Conservation (phyloP, 2,888 invertebrate genomes). For the Eilema sororculum region DNA sequence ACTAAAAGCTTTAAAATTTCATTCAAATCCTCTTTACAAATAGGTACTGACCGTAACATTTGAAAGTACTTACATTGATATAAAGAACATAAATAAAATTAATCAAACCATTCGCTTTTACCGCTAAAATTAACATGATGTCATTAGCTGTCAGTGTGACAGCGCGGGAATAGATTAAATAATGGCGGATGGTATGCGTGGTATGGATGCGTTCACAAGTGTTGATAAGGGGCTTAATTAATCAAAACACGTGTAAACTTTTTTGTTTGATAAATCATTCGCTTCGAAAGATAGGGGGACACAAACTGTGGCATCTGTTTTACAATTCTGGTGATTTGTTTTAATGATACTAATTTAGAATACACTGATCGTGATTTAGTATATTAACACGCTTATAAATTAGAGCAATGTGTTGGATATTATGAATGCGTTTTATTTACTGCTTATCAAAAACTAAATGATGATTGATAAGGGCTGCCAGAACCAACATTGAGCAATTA, state of each 20-base stretch:
- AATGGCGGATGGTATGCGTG: slow-evolving; percentile 45
- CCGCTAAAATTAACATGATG: slow-evolving; percentile 24
- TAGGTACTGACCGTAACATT: background rate
- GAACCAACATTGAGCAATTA: background rate
- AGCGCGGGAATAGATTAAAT: slow-evolving; percentile 72
- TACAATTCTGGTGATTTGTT: slow-evolving; percentile 74
- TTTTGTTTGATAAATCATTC: slow-evolving; percentile 74
- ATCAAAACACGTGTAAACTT: slow-evolving; percentile 82
- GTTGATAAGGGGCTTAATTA: slow-evolving; percentile 78
- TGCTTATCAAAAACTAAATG: background rate
- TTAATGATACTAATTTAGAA: slow-evolving; percentile 75
- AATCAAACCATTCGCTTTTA: slow-evolving; percentile 1
- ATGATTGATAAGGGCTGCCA: background rate
- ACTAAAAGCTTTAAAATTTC: no score
- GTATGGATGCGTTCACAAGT: slow-evolving; percentile 65
- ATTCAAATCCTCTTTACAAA: no score
- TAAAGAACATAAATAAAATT: background rate
- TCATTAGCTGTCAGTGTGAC: slow-evolving; percentile 62
- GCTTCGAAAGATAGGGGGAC: slow-evolving; percentile 60
- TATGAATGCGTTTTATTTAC: slow-evolving; percentile 35
- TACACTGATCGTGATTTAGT: slow-evolving; percentile 71
- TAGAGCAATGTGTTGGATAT: slow-evolving; percentile 66
- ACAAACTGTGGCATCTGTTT: slow-evolving; percentile 61
- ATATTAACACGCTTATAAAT: slow-evolving; percentile 67
- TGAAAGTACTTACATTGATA: background rate